Evolutionary conservation across 2,888 invertebrate species (phyloP), one percentile per base, ranked within the genome.

Genomic region (Drosophila prolongata): DNA sequence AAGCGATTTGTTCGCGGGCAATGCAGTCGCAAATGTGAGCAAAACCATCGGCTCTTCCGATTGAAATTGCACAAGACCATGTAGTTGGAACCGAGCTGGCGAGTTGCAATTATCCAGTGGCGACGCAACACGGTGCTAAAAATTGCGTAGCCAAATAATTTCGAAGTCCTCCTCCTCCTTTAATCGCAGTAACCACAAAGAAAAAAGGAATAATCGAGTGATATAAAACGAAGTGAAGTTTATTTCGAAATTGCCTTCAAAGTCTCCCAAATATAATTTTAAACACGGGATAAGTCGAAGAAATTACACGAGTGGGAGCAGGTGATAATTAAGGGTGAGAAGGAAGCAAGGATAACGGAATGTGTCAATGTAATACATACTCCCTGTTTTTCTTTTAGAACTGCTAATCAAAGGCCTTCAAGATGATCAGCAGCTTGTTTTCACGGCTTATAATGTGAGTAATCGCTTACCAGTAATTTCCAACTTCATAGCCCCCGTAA

Each of bases 401-500:
- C 56, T 13, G 13, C 19, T 30, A 46, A 24, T 40, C 27, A 49
- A 66, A 68, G 43, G 55, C 64, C 64, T 55, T 58, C 80, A 89
- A 70, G 68, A 92, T 92, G 92, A 92, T 92, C 78, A 92, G 91
- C 78, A 90, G 90, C 62, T 80, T 92, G 62, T 85, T 92, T 74
- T 92, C 92, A 46, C 90, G 92, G 38, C 79, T 91, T 55, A 88
- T 91, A 76, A 92, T 92, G 92, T 92, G 87, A 92, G 92, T 92
- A 90, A 30, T 19, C 37, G 30, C 34, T 30, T 42, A 52, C 47
- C 14, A 43, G 13, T 35, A 60, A 37, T 24, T 24, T 16, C 34
- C 57, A n/a, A 38, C 44, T 58, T 55, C 42, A 55, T 11, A 30
- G 6, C 19, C 19, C 9, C 40, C 11, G 10, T 55, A 14, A 42